These are phyloP conservation scores for Zonitis immaculata DNA, from an alignment of 2,888 invertebrate genomes.

Conservation along the genomic window DNA sequence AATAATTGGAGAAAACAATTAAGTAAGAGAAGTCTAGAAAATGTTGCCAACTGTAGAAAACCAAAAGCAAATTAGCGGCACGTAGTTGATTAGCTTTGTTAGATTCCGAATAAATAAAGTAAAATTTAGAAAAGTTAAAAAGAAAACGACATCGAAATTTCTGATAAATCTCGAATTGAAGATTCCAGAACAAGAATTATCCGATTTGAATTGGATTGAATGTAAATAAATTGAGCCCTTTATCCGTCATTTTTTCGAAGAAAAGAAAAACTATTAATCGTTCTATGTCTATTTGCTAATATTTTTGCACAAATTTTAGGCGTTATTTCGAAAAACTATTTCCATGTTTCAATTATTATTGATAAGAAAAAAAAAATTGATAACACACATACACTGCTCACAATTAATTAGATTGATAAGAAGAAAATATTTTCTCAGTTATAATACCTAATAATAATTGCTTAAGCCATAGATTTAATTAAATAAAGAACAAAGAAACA, in stretches of 20 bases:
- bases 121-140: not conserved
- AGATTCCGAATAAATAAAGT: not conserved
- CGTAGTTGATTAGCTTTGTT: not conserved
- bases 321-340: not conserved
- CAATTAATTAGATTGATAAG: slow-evolving; percentile 17
- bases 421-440: slow-evolving; percentile 30
- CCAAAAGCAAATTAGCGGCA: not conserved
- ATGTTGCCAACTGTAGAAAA: not conserved
- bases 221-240: slow-evolving; percentile 16
- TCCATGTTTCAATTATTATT: too few relatives aligned
- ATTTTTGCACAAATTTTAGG: slow-evolving; percentile 13
- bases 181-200: too few relatives aligned
- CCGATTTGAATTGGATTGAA: not conserved
- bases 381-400: slow-evolving; percentile 7
- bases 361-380: not conserved
- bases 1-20: too few relatives aligned
- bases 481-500: not conserved
- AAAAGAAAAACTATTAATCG: not conserved
- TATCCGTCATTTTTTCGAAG: slow-evolving; percentile 12
- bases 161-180: too few relatives aligned
- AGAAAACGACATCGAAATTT: slow-evolving; percentile 23
- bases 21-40: slow-evolving; percentile 1
- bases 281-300: not conserved
- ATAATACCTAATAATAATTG: slow-evolving; percentile 18
- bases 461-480: slow-evolving; percentile 19